Percentiles rank a stretch among this genome's conserved stretches.
These are phyloP conservation scores for Chionodraco myersi DNA, from an alignment of 2,113 vertebrate species.

Conservation along the genomic window DNA sequence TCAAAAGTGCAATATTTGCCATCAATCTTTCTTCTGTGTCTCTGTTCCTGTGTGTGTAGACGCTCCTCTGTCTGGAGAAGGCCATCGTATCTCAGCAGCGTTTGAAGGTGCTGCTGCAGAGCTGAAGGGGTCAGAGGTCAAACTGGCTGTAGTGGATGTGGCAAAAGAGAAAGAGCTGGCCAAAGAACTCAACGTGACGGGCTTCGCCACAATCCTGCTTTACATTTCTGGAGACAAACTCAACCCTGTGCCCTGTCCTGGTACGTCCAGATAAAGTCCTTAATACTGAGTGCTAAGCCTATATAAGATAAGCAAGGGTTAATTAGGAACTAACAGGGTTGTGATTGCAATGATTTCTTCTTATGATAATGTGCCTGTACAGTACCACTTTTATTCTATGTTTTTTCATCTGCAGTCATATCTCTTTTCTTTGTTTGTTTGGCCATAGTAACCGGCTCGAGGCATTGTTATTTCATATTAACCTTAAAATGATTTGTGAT, in stretches of 20 bases:
- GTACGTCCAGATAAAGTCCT: constrained; percentile 71
- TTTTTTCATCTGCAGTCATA: no score
- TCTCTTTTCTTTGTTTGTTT: no score
- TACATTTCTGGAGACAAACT: constrained; percentile 88
- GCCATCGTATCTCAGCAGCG: constrained; percentile 80
- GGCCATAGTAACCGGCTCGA: no score
- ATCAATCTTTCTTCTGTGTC: not conserved
- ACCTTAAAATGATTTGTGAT: not conserved
- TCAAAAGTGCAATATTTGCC: not conserved
- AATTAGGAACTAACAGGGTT: no score
- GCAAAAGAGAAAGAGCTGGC: constrained; percentile 85
- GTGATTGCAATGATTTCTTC: no score
- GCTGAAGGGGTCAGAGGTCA: constrained; percentile 86
- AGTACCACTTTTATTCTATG: no score
- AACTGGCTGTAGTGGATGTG: constrained; percentile 87
- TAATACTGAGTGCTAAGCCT: not conserved
- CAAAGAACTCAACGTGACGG: constrained; percentile 83
- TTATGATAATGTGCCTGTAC: no score
- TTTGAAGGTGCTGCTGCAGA: constrained; percentile 86
- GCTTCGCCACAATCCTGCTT: constrained; percentile 84
- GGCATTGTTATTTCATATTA: not conserved
- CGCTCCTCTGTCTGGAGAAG: constrained; percentile 80
- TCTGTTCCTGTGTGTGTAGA: constrained; percentile 74
- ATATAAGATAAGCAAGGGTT: not conserved
- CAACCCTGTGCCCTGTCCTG: constrained; percentile 86